Base-by-base conservation (phyloP, 2,797 vertebrate species). In the Peromyscus aztecus region DNA sequence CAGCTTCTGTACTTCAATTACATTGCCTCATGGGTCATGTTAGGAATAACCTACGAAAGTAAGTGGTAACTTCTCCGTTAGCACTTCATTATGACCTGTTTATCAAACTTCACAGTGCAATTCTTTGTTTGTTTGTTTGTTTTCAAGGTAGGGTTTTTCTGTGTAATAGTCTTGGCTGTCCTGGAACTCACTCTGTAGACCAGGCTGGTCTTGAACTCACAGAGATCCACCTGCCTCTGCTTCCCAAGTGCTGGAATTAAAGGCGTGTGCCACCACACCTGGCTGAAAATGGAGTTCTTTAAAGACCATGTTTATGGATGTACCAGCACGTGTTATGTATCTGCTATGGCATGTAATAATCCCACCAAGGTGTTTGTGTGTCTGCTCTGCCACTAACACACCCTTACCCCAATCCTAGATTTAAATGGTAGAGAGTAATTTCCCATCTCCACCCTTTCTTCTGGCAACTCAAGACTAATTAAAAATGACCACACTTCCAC, bases 1-100 rank as follows among this genome's bases (percentile, higher is more conserved):
- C 99, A 99, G 87, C 99, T 99, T 71, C 57, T 96, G 29, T 98
- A 99, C 0, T 99, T 99, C 98, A 97, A 98, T 19, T 98, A 98
- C 67, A 97, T 99, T 97, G 99, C 98, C 49, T 98, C 98, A 1
- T 99, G 99, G 98, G 98, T 99, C n/a, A 99, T 99, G 99, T 98
- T 99, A 93, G 99, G 99, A 65, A 78, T 99, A 91, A 98, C 98
- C 98, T 99, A 98, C 91, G 99, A 99, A 61, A 99, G 99, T 99
- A 98, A 97, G 99, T 98, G 95, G 13, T 69, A 86, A 94, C 71
- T 81, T 95, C 76, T 91, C 37, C 37, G 78, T 69, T 94, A 78
- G 89, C n/a, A 59, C 29, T 89, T 83, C 19, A 31, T 73, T 90
- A 55, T 92, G 86, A 87, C 73, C 69, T 82, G 14, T 40, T 91